These are phyloP conservation scores for Otus sunia DNA, from an alignment of 2,113 vertebrate genomes.

Conservation along the genomic window DNA sequence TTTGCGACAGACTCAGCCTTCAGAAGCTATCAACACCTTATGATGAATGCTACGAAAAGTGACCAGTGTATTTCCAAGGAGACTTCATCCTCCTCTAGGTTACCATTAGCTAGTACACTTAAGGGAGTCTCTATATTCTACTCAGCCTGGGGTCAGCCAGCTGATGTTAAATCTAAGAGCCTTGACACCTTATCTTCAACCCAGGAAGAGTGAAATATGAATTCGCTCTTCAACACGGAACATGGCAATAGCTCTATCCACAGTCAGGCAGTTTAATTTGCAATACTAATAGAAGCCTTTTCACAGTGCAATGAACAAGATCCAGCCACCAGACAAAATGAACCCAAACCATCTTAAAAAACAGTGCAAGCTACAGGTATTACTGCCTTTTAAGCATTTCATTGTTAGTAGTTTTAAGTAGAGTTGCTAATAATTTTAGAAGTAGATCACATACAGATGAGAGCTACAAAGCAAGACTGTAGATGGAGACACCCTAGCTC, in stretches of 20 bases:
- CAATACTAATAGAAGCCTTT: background rate
- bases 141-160: background rate
- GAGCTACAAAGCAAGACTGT: background rate
- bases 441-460: background rate
- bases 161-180: background rate
- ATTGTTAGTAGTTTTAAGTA: background rate
- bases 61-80: background rate
- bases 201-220: background rate
- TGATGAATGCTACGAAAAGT: background rate
- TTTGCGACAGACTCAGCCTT: background rate
- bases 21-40: background rate
- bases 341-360: background rate
- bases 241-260: background rate
- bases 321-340: background rate
- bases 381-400: background rate
- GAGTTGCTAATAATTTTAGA: background rate
- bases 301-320: background rate
- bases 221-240: background rate
- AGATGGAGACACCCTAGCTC: background rate
- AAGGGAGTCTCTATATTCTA: background rate
- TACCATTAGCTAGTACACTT: background rate
- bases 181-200: background rate
- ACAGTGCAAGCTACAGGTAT: background rate
- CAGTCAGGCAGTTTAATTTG: background rate
- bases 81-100: background rate